phyloP scores from a whole-genome alignment of 2,888 invertebrate species.

The Pardosa pseudoannulata region DNA sequence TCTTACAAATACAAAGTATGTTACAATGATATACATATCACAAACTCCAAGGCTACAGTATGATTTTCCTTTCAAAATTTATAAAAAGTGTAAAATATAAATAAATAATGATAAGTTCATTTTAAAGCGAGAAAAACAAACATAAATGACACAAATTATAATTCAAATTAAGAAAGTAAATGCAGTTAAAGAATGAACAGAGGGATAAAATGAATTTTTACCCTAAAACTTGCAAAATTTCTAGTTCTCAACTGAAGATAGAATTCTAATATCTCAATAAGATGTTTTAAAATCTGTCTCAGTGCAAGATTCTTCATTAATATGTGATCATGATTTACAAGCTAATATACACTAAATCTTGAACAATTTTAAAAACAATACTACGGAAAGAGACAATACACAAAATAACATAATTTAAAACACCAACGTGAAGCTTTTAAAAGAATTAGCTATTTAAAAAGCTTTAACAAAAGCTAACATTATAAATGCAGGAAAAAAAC shows the following conservation, averaged over 20 bases:
- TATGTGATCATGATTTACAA: neutral
- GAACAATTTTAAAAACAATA: neutral
- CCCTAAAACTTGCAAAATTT: too few species aligned
- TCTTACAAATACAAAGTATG: conserved; percentile 54
- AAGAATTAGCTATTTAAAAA: neutral
- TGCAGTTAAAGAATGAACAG: neutral
- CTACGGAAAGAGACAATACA: neutral
- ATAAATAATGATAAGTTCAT: neutral
- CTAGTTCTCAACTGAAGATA: too few species aligned
- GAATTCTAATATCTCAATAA: neutral
- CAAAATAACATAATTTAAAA: neutral
- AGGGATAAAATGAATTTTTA: neutral
- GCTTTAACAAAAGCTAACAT: neutral
- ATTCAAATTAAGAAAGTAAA: neutral
- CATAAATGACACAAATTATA: neutral
- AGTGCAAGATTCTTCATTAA: neutral
- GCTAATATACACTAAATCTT: neutral
- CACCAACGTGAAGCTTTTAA: neutral
- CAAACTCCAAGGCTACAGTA: conserved; percentile 65
- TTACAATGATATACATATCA: conserved; percentile 70
- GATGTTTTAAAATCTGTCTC: neutral
- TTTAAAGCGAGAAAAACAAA: neutral
- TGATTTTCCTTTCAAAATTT: neutral
- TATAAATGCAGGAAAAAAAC: neutral
- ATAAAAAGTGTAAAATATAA: conserved; percentile 2